Percentiles rank a stretch among this genome's conserved stretches.
Evolutionary conservation across 2,113 vertebrate genomes (phyloP).

Genomic region (Sinocyclocheilus maitianheensis): DNA sequence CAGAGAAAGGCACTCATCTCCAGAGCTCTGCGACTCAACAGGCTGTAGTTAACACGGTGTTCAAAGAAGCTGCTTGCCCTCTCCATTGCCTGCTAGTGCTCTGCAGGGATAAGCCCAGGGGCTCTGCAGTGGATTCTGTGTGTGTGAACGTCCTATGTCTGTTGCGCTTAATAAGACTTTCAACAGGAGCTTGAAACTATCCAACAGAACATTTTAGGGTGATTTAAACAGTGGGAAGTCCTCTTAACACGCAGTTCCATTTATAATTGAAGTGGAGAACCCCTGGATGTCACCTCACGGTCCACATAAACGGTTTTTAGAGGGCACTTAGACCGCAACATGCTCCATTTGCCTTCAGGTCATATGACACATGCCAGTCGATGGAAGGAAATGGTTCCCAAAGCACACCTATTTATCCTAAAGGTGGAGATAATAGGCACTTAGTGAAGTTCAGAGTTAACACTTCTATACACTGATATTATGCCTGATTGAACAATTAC

Average conservation of each 20-base stretch:
- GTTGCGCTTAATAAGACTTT: constrained; percentile 21
- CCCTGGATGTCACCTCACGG: background rate
- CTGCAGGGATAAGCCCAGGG: constrained; percentile 31
- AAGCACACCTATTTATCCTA: constrained; percentile 49
- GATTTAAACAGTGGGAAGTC: constrained; percentile 22
- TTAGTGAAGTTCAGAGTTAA: constrained; percentile 44
- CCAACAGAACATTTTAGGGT: background rate
- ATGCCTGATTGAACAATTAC: constrained; percentile 60
- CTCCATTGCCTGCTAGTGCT: constrained; percentile 21
- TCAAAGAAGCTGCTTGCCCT: constrained; percentile 1
- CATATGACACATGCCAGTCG: constrained; percentile 36
- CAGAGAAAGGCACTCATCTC: background rate
- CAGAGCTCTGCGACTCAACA: constrained; percentile 33
- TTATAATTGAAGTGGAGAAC: constrained; percentile 32
- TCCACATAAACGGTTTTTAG: background rate
- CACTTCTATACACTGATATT: constrained; percentile 56
- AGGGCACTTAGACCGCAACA: background rate
- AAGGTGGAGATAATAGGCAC: constrained; percentile 54
- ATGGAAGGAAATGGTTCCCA: constrained; percentile 16
- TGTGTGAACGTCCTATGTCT: background rate
- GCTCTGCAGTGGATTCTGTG: background rate
- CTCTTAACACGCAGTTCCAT: constrained; percentile 10
- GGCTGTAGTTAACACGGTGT: constrained; percentile 42
- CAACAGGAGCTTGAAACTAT: constrained; percentile 6
- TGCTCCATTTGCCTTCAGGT: constrained; percentile 8